Evolutionary conservation across 2,888 invertebrate genomes (phyloP).

Genomic region (Cryptosula pallasiana): DNA sequence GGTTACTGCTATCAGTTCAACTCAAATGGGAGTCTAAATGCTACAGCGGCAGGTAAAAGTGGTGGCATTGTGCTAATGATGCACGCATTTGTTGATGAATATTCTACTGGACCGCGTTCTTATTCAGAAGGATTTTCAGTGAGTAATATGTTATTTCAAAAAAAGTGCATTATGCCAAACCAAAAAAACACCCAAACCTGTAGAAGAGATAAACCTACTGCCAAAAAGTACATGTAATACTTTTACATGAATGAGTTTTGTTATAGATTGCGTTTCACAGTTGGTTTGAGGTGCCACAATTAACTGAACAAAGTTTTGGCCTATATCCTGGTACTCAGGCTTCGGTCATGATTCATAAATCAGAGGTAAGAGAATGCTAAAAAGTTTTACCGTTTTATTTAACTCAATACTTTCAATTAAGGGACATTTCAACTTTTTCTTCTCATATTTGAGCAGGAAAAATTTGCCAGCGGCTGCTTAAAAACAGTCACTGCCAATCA

Average conservation of each 20-base stretch:
- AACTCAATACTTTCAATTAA: too few relatives aligned
- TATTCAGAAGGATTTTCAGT: not conserved
- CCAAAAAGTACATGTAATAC: too few relatives aligned
- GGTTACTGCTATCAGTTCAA: slow-evolving; percentile 7
- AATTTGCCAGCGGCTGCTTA: too few relatives aligned
- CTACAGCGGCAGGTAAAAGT: not conserved
- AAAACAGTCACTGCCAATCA: too few relatives aligned
- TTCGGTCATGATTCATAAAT: not conserved
- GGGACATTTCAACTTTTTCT: too few relatives aligned
- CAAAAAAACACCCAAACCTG: too few relatives aligned
- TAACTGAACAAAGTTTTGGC: not conserved
- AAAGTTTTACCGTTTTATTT: too few relatives aligned
- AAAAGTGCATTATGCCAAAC: too few relatives aligned
- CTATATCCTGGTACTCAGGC: not conserved
- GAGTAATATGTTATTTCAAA: too few relatives aligned
- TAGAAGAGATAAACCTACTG: too few relatives aligned
- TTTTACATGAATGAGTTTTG: too few relatives aligned
- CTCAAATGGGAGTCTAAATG: not conserved
- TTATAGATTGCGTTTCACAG: not conserved
- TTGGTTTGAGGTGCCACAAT: not conserved
- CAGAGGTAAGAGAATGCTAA: slow-evolving; percentile 13
- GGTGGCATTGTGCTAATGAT: not conserved
- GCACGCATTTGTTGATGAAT: not conserved
- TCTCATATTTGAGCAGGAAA: too few relatives aligned
- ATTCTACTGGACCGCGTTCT: not conserved